A percentile compares a stretch with the other conserved stretches of the same genome.
Evolutionary conservation across 2,888 invertebrate species (phyloP).

Genomic region (Teleogryllus oceanicus): DNA sequence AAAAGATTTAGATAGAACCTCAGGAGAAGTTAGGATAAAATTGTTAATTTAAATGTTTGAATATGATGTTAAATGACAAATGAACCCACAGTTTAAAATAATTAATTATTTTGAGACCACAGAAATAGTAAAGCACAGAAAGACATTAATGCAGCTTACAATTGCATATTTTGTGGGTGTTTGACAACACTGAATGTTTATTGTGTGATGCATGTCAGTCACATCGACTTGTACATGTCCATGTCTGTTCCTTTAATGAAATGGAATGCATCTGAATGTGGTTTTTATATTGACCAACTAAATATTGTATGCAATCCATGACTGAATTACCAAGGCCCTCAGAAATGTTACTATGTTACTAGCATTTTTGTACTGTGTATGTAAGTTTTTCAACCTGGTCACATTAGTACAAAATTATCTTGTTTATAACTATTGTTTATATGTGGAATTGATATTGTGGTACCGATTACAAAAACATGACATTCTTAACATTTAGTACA

Average conservation of each 20-base stretch:
- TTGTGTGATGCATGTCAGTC: constrained; percentile 2
- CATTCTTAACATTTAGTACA: constrained; percentile 28
- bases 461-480: constrained; percentile 24
- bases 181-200: background rate
- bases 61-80: too few species aligned
- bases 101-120: background rate
- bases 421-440: constrained; percentile 21
- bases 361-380: constrained; percentile 12
- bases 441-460: constrained; percentile 25
- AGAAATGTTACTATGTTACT: constrained; percentile 23
- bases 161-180: background rate
- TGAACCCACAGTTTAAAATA: background rate
- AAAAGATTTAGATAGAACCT: too few species aligned
- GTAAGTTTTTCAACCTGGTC: constrained; percentile 21
- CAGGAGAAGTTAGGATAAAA: too few species aligned
- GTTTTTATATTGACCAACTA: constrained; percentile 35
- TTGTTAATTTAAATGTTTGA: too few species aligned
- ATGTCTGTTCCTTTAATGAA: background rate
- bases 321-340: constrained; percentile 28
- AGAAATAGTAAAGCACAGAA: background rate
- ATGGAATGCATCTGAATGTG: constrained; percentile 25
- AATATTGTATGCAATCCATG: constrained; percentile 33
- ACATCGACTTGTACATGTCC: background rate
- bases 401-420: constrained; percentile 22
- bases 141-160: background rate